These are phyloP conservation scores for Gymnorhina tibicen DNA, from an alignment of 2,113 vertebrate genomes.

Conservation along the genomic window DNA sequence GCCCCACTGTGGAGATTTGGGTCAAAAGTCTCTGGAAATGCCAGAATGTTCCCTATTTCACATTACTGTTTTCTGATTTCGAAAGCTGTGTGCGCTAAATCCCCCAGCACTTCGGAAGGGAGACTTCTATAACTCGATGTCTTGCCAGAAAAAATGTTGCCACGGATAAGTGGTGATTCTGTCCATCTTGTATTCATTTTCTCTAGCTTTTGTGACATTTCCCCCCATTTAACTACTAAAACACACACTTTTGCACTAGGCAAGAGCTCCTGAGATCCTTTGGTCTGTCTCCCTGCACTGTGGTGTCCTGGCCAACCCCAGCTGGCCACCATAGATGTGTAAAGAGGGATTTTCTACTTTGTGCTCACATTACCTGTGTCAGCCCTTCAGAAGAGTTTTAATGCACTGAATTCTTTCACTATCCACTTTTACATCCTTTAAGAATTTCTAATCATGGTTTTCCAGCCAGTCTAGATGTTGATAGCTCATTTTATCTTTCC, in stretches of 20 bases:
- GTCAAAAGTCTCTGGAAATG: neutral
- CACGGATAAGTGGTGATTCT: neutral
- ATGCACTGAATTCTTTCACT: neutral
- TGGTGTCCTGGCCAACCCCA: neutral
- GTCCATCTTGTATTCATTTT: neutral
- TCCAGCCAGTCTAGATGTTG: neutral
- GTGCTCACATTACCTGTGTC: neutral
- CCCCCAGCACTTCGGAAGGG: neutral
- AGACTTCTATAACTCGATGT: neutral
- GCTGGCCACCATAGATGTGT: rapidly evolving
- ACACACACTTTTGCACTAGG: neutral
- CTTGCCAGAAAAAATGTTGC: neutral
- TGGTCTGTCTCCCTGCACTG: neutral
- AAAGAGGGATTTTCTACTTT: neutral
- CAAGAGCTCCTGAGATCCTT: neutral
- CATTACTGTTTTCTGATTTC: neutral
- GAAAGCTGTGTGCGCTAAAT: neutral
- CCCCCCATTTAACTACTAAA: neutral
- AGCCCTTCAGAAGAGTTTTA: neutral
- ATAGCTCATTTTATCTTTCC: slow-evolving; percentile 14
- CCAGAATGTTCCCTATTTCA: neutral
- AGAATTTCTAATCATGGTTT: neutral
- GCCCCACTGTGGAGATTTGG: neutral
- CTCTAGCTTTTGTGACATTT: neutral
- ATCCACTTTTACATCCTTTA: neutral